Evolutionary conservation across 2,888 invertebrate species (phyloP), one percentile per base, ranked within the genome.

Genomic region (Cephus rjabovi): DNA sequence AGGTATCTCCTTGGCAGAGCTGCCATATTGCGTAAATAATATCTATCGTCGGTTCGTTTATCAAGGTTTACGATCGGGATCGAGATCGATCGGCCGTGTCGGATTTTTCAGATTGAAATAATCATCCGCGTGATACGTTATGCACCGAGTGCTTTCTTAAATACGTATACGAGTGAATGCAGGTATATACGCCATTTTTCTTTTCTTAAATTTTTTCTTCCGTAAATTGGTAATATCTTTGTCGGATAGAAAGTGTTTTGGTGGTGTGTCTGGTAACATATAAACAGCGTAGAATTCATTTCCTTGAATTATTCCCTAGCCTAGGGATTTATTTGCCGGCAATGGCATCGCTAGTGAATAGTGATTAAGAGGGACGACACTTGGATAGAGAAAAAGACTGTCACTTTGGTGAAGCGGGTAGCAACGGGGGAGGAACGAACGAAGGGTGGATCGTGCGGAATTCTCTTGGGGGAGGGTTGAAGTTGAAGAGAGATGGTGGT

Each of bases 291-390:
- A 0, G 40, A 40, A 40, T 40, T 40, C 4, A 40, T 40, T 40
- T 15, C 40, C 40, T 15, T 40, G 40, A 40, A 40, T 40, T 40
- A 40, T 40, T 40, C 40, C 15, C 40, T 40, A 40, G 40, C 12
- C 40, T 40, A 40, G 40, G 40, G 40, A 40, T 40, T 40, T 40
- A 40, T 40, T 6, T 40, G 4, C 15, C 40, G 74, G 37, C 56
- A 69, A 77, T 40, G 40, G 79, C 81, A 82, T 83, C 80, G 84
- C 40, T 40, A 40, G 40, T 40, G 83, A 82, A 77, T 81, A 82
- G 84, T 87, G 87, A 87, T 87, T 87, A 87, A 87, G 87, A 85
- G 84, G 81, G 83, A 83, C 75, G 76, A 75, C 74, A 80, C 70
- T 40, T 76, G 80, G 81, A 31, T 68, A 73, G 79, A 83, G 81